Evolutionary conservation across 2,113 vertebrate genomes (phyloP).

Genomic region (Cololabis saira): DNA sequence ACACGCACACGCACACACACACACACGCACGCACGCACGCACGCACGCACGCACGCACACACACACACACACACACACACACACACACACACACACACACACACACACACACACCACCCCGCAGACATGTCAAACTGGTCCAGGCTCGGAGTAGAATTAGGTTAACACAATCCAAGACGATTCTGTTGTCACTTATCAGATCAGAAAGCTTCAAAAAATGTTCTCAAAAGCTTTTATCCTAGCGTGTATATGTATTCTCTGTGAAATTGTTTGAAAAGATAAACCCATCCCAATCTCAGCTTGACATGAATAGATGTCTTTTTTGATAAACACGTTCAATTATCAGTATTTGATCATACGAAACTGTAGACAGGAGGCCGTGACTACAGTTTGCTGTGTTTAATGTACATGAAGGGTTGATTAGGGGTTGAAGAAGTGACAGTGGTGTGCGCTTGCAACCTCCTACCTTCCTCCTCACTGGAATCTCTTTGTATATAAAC

Average conservation of each 20-base stretch:
- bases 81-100: no score
- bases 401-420: not conserved
- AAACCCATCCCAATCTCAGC: slow-evolving; percentile 50
- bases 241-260: slow-evolving; percentile 27
- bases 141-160: slow-evolving; percentile 63
- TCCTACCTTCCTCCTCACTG: slow-evolving; percentile 85
- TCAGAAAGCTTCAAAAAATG: slow-evolving; percentile 57
- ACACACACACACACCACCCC: no score
- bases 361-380: not conserved
- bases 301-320: slow-evolving; percentile 32
- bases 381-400: slow-evolving; percentile 8
- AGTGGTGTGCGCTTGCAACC: slow-evolving; percentile 19
- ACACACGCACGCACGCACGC: no score
- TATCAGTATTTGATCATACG: slow-evolving; percentile 8
- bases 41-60: no score
- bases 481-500: slow-evolving; percentile 82
- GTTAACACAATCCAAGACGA: slow-evolving; percentile 66
- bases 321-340: slow-evolving; percentile 13
- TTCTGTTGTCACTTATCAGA: slow-evolving; percentile 55
- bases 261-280: slow-evolving; percentile 20
- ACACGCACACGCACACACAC: no score
- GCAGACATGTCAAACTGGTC: slow-evolving; percentile 58
- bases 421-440: not conserved
- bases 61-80: no score
- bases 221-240: slow-evolving; percentile 20